Percentiles rank a stretch among this genome's conserved stretches.
Evolutionary conservation across 2,888 invertebrate species (phyloP).

Genomic region (Cheilosia scutellata): DNA sequence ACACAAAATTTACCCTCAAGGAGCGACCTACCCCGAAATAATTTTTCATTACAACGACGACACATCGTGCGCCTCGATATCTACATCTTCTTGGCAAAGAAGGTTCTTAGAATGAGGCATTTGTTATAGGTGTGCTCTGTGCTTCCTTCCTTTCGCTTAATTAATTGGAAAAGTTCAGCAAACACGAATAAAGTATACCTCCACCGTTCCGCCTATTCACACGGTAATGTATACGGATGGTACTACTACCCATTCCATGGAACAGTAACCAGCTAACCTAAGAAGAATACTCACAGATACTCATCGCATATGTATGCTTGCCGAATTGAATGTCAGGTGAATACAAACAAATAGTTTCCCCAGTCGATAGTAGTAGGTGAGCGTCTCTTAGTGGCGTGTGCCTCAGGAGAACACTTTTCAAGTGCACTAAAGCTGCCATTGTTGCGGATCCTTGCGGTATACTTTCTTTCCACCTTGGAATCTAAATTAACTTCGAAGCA

Average conservation of each 20-base stretch:
- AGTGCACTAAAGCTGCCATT: conserved; percentile 25
- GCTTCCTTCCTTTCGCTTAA: conserved; percentile 39
- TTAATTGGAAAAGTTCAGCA: conserved; percentile 68
- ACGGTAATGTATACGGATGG: neutral
- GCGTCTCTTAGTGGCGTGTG: conserved; percentile 6
- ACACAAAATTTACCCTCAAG: conserved; percentile 35
- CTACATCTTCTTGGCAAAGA: conserved; percentile 9
- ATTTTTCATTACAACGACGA: conserved; percentile 58
- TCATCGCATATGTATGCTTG: neutral
- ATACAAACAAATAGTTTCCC: conserved; percentile 13
- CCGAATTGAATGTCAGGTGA: conserved; percentile 26
- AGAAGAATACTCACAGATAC: conserved; percentile 4
- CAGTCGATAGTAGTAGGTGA: neutral
- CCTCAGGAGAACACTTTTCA: conserved; percentile 10
- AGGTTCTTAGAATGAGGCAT: conserved; percentile 5
- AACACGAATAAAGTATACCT: conserved; percentile 33
- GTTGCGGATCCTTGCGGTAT: neutral
- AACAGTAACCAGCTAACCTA: conserved; percentile 12
- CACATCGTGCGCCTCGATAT: conserved; percentile 32
- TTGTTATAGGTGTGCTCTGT: neutral
- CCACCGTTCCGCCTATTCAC: neutral
- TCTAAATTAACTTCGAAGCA: conserved; percentile 29
- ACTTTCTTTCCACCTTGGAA: neutral
- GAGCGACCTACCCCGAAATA: conserved; percentile 24
- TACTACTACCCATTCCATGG: neutral